A percentile compares a stretch with the other conserved stretches of the same genome.
These are phyloP conservation scores for Eonycteris spelaea DNA, from an alignment of 2,113 vertebrate genomes.

Conservation along the genomic window DNA sequence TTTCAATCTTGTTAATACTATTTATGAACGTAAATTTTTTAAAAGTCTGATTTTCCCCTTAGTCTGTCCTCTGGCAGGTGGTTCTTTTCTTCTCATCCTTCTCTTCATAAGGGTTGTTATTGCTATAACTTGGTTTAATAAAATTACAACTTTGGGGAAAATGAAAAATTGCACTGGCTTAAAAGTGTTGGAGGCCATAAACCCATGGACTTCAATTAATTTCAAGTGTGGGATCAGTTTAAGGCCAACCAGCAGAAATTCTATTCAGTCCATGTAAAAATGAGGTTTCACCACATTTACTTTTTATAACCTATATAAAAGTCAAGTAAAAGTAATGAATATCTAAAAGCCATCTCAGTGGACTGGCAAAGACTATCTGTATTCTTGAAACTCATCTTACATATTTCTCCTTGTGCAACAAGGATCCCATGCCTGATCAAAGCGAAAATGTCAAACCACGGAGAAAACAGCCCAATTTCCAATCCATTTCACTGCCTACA, in stretches of 20 bases:
- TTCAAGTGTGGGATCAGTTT: constrained; percentile 83
- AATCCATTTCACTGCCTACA: constrained; percentile 82
- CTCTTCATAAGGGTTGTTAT: constrained; percentile 78
- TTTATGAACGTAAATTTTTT: constrained; percentile 79
- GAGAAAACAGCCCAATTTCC: constrained; percentile 83
- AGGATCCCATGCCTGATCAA: constrained; percentile 81
- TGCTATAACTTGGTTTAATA: constrained; percentile 82
- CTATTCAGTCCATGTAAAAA: constrained; percentile 85
- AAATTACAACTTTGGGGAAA: constrained; percentile 83
- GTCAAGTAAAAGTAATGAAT: constrained; percentile 87
- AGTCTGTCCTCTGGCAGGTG: constrained; percentile 78
- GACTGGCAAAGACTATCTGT: constrained; percentile 83
- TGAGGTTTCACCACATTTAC: constrained; percentile 87
- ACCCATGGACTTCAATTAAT: constrained; percentile 85
- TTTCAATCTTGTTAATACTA: constrained; percentile 72
- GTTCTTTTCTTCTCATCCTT: constrained; percentile 67
- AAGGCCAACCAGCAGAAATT: constrained; percentile 85
- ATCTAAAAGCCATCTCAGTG: constrained; percentile 84
- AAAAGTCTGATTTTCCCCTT: constrained; percentile 73
- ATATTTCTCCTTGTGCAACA: constrained; percentile 79
- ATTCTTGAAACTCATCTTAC: constrained; percentile 82
- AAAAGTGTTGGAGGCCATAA: constrained; percentile 84
- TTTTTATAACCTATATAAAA: constrained; percentile 88
- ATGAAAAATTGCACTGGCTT: constrained; percentile 84
- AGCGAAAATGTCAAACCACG: constrained; percentile 83